Evolutionary conservation across 1,140 invertebrate species (phyloP), one percentile per base, ranked within the genome.

Genomic region (Holotrichia oblita): DNA sequence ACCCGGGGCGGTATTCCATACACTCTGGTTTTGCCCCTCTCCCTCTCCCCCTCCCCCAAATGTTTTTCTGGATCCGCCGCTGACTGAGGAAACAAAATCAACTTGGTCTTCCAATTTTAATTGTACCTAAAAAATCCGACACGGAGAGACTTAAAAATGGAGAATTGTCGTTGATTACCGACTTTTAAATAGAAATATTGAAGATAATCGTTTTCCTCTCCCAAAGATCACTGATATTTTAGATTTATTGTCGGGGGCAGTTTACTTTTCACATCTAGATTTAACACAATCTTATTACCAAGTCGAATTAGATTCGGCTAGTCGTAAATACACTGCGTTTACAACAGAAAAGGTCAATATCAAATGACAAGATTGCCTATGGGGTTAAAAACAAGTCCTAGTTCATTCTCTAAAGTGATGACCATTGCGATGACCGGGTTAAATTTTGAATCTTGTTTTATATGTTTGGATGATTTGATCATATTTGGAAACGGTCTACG

Each of bases 321-420:
- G 73, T 72, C 87, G 81, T 87, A 86, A 7, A 34, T 80, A 79
- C 40, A 81, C 81, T 76, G 85, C 85, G 6, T 88, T 88, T 75
- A 83, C 79, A 12, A 79, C 78, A 48, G 77, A 64, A 80, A 78
- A 48, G 81, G 80, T 3, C 83, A 85, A 69, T 84, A 80, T 59
- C 83, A 81, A 79, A 81, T 83, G 79, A 81, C 34, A 20, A 76
- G 80, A 78, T 55, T 81, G 12, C 81, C 78, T 6, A 79, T 80
- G 79, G 80, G 81, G 9, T 27, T 82, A 20, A 82, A 82, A 78
- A 82, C 76, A 55, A 78, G 76, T 69, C 78, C 83, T 4, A 79
- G 76, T 59, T 77, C 80, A 24, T 84, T 84, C 80, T 79, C 78
- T 59, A 73, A 81, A 42, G 44, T 80, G n/a, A 84, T 83, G 83